A percentile compares a stretch with the other conserved stretches of the same genome.
Conservation (phyloP, 2,888 invertebrate species). For the Dryococelus australis region DNA sequence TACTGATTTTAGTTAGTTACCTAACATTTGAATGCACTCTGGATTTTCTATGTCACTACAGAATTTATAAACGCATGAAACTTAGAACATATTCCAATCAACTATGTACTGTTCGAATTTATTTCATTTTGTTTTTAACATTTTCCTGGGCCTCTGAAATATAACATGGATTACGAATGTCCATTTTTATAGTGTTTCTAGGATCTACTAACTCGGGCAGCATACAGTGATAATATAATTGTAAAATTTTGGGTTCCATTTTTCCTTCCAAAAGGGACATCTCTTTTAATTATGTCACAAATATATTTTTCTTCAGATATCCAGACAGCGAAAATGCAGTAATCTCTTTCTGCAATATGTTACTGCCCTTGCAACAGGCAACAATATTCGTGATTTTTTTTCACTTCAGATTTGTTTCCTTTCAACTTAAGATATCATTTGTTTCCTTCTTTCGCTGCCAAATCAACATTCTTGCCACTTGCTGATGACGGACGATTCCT, state of each 20-base stretch:
- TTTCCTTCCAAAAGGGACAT: slow-evolving; percentile 18
- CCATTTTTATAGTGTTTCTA: background rate
- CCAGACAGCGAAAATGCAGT: slow-evolving; percentile 30
- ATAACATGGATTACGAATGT: background rate
- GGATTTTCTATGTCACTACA: too few species aligned
- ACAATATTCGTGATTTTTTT: background rate
- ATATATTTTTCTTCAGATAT: background rate
- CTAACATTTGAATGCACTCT: too few species aligned
- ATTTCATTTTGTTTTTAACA: too few species aligned
- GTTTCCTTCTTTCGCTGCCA: slow-evolving; percentile 34
- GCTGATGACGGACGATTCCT: slow-evolving; percentile 25
- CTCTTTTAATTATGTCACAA: background rate
- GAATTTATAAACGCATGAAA: too few species aligned
- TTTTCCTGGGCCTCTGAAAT: too few species aligned
- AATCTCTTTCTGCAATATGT: slow-evolving; percentile 25
- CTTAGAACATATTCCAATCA: too few species aligned
- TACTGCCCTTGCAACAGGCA: slow-evolving; percentile 36
- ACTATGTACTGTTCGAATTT: too few species aligned
- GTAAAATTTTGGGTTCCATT: background rate
- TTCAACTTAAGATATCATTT: background rate
- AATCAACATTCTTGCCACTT: too few species aligned
- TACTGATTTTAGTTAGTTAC: too few species aligned
- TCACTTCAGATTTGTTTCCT: background rate
- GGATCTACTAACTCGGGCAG: too few species aligned
- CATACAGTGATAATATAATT: background rate